phyloP scores from a whole-genome alignment of 2,113 vertebrate genomes.

The Cyanoderma ruficeps region DNA sequence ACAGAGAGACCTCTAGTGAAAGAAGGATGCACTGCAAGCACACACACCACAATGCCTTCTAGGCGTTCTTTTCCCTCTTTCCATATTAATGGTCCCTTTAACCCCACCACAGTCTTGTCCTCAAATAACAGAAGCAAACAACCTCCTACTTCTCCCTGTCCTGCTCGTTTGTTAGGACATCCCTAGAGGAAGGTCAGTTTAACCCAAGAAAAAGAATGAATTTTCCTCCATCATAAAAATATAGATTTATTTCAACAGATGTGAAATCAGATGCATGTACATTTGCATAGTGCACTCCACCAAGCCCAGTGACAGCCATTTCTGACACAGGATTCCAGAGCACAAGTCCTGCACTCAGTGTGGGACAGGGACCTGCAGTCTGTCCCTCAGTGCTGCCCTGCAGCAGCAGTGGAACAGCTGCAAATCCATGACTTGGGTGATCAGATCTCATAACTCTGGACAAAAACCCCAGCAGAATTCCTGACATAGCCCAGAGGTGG shows the following conservation, averaged over 20 bases:
- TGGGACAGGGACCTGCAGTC: not conserved
- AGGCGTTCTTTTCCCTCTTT: not conserved
- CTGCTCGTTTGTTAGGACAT: fast-evolving
- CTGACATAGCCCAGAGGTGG: not conserved
- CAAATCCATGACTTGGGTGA: not conserved
- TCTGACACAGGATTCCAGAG: not conserved
- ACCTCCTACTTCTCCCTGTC: not conserved
- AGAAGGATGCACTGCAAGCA: not conserved
- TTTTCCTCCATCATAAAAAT: not conserved
- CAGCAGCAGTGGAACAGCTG: not conserved
- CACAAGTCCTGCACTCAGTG: fast-evolving
- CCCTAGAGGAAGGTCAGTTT: not conserved
- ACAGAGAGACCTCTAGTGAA: not conserved
- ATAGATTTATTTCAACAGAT: not conserved
- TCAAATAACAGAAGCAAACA: not conserved
- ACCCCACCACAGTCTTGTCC: no score
- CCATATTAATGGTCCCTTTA: fast-evolving
- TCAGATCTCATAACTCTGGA: not conserved
- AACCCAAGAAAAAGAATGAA: not conserved
- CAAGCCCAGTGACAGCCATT: not conserved
- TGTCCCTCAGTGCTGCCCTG: not conserved
- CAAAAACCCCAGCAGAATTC: not conserved
- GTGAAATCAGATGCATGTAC: not conserved
- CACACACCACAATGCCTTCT: not conserved
- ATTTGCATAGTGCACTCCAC: not conserved